Base-by-base conservation (phyloP, 1,140 invertebrate genomes). In the Eciton burchellii region DNA sequence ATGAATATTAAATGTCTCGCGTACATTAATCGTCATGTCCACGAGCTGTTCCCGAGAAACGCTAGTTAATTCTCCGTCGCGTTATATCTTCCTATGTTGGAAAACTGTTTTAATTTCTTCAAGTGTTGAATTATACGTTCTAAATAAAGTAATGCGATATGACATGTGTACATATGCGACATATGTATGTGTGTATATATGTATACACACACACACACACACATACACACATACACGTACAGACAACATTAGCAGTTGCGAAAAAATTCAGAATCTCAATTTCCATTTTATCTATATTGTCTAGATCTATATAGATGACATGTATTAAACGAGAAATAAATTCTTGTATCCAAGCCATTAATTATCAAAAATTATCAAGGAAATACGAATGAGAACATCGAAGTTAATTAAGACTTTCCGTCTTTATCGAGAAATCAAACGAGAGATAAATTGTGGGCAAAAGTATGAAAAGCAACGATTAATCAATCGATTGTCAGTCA, bases 281-380 rank as follows among this genome's bases (percentile, higher is more conserved):
- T 73, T 73, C 26, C 1, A 4, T 45, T 12, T 60, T 14, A 72
- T 16, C 2, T 5, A 59, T 12, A 59, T 72, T 72, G 26, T 72
- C 35, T 35, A 6, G n/a, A n/a, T n/a, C n/a, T 35, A 35, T 35
- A 35, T 6, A 6, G 6, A 35, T 54, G n/a, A 68, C 8, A 8
- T 26, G 35, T 19, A 54, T 35, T 21, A 70, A 70, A 54, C 11
- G 3, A 1, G 3, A 56, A 56, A 73, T 29, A 43, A 57, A 43
- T 65, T 41, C 8, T 63, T 12, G 12, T 24, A 43, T 59, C n/a
- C 35, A 41, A 56, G 16, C n/a, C n/a, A n/a, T n/a, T n/a, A n/a
- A n/a, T n/a, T 54, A 8, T 21, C 2, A 11, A 35, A n/a, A 56
- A 21, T 14, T 14, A 3, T 8, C 1, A 72, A 41, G 29, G 0